Evolutionary conservation across 2,888 invertebrate genomes (phyloP).

Genomic region (Cybosia mesomella): DNA sequence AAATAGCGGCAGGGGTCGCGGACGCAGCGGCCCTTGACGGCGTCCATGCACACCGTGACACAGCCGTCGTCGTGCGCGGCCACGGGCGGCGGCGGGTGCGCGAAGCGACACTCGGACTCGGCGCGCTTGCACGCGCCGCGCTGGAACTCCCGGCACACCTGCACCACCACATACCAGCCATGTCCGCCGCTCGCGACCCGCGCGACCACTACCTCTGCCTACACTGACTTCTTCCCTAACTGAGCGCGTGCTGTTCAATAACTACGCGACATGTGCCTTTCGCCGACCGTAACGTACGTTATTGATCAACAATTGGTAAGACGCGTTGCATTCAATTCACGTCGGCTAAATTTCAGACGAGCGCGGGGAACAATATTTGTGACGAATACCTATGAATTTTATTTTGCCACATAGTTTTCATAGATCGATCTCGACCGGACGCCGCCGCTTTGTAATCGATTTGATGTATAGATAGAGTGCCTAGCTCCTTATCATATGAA

Average conservation of each 20-base stretch:
- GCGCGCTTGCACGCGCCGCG: constrained; percentile 99
- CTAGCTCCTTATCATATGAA: constrained; percentile 21
- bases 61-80: constrained; percentile 99
- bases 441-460: constrained; percentile 76
- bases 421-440: constrained; percentile 73
- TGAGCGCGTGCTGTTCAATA: constrained; percentile 42
- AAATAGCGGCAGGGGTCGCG: constrained; percentile 99
- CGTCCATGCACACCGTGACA: constrained; percentile 99
- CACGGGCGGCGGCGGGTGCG: constrained; percentile 99
- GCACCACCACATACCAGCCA: constrained; percentile 87
- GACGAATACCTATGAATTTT: constrained; percentile 34
- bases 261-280: constrained; percentile 40
- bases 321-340: constrained; percentile 22
- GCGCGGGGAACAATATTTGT: constrained; percentile 18
- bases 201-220: constrained; percentile 43
- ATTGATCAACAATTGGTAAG: constrained; percentile 20
- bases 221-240: constrained; percentile 39
- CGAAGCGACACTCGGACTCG: constrained; percentile 99
- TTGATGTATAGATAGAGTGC: constrained; percentile 31
- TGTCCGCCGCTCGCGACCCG: constrained; percentile 70
- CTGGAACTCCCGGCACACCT: constrained; percentile 99
- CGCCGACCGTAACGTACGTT: constrained; percentile 40
- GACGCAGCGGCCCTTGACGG: constrained; percentile 99
- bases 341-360: constrained; percentile 3
- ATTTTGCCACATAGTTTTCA: constrained; percentile 37